A percentile compares a stretch with the other conserved stretches of the same genome.
These are phyloP conservation scores for Protonemura montana DNA, from an alignment of 2,888 invertebrate genomes.

Conservation along the genomic window DNA sequence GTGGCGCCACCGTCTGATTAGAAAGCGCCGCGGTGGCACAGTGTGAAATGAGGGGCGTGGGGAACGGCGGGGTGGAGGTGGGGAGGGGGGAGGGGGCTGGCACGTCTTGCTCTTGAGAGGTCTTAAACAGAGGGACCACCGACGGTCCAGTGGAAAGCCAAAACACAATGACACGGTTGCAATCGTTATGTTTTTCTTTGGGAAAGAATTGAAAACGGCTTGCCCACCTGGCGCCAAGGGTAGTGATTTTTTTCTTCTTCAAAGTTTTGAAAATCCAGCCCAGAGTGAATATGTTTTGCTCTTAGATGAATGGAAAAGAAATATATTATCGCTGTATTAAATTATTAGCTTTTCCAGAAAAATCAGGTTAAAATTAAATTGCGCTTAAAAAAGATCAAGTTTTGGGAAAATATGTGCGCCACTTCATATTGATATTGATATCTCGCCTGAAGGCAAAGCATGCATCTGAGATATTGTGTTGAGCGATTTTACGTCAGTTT, in stretches of 20 bases:
- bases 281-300: no score
- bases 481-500: not conserved
- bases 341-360: no score
- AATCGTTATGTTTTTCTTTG: not conserved
- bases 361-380: no score
- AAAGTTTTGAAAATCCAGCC: no score
- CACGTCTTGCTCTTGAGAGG: slow-evolving; percentile 33
- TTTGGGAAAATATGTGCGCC: not conserved
- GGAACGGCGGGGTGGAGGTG: slow-evolving; percentile 28
- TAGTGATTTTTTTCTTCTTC: not conserved
- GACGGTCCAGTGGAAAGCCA: not conserved
- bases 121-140: slow-evolving; percentile 37
- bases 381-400: no score
- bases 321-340: no score
- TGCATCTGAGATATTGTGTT: not conserved
- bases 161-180: not conserved
- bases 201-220: not conserved
- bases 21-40: slow-evolving; percentile 45
- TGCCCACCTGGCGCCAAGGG: not conserved
- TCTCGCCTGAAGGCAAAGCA: not conserved
- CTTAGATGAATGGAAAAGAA: no score
- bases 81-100: slow-evolving; percentile 31
- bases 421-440: not conserved
- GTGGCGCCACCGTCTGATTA: slow-evolving; percentile 54
- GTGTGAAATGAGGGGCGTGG: slow-evolving; percentile 30